Conservation (phyloP, 1,140 invertebrate species). For the Drosophila mayri region DNA sequence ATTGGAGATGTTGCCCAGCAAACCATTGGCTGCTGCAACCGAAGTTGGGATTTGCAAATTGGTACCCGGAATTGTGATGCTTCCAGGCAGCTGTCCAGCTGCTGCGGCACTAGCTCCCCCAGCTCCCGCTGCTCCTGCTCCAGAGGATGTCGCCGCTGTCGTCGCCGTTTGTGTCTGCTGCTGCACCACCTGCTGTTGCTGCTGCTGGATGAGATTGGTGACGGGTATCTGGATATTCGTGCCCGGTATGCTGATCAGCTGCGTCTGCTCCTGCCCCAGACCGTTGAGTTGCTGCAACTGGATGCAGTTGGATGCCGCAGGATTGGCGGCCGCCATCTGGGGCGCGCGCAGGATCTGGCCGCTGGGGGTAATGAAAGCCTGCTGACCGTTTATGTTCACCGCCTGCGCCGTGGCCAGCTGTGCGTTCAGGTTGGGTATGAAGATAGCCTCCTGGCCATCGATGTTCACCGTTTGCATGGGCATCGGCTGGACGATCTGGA, state of each 20-base stretch:
- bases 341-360: slow-evolving; percentile 89
- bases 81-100: slow-evolving; percentile 35
- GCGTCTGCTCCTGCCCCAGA: slow-evolving; percentile 86
- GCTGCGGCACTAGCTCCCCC: not conserved
- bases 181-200: slow-evolving; percentile 52
- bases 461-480: slow-evolving; percentile 95
- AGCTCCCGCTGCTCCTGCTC: not conserved
- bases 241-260: slow-evolving; percentile 86
- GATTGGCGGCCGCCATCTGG: slow-evolving; percentile 21
- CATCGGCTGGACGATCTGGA: slow-evolving; percentile 84
- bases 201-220: slow-evolving; percentile 63
- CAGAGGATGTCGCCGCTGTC: slow-evolving; percentile 16
- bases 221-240: slow-evolving; percentile 87
- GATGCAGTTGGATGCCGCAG: slow-evolving; percentile 51
- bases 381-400: slow-evolving; percentile 83
- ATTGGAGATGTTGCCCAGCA: slow-evolving; percentile 66
- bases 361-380: slow-evolving; percentile 86
- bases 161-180: slow-evolving; percentile 32
- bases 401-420: slow-evolving; percentile 76
- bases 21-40: slow-evolving; percentile 76
- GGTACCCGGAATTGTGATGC: slow-evolving; percentile 87
- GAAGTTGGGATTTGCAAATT: slow-evolving; percentile 87
- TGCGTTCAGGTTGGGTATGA: slow-evolving; percentile 88
- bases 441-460: slow-evolving; percentile 96
- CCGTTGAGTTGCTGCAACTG: slow-evolving; percentile 86